Base-by-base conservation (phyloP, 2,888 invertebrate genomes). In the Eutolmus rufibarbis region DNA sequence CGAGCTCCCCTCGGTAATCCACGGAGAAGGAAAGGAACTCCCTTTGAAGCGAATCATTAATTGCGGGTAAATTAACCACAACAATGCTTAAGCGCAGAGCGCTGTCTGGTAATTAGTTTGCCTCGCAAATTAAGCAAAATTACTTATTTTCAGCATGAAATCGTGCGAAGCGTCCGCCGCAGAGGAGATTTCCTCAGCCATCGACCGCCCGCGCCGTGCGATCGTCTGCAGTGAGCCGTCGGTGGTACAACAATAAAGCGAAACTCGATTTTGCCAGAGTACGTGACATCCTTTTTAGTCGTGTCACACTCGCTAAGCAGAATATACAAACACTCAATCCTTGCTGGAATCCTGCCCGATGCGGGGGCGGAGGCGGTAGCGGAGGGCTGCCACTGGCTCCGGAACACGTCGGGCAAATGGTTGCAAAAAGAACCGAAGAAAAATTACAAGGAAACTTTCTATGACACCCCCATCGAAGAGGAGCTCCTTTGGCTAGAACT, bases 261-360 rank as follows among this genome's bases (percentile, higher is more conserved):
- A 85, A 88, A 88, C 88, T 87, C 88, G 88, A 88, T 87, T 88
- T 88, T 87, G 85, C 87, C 84, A 57, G 87, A 85, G 85, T 85
- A 88, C 88, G 88, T 88, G 88, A 88, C 88, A 88, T 88, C 85
- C 87, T 87, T 87, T 84, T 74, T 74, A 88, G 88, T 88, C 88
- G 74, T 88, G 88, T 88, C 88, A 88, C 88, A 86, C 76, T 88
- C 87, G 74, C 84, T 88, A 87, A 88, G 84, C 88, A 86, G 88
- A 88, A 88, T 88, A 86, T 87, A 88, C 87, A 88, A 88, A 87
- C 85, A 88, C 88, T 88, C 88, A 46, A 56, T 87, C 37, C 79
- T 66, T 66, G 28, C 85, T 85, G 85, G 85, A 84, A 74, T 66
- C 37, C 66, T 85, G 85, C 85, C 74, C 85, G 46, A 74, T 85